A percentile compares a stretch with the other conserved stretches of the same genome.
These are phyloP conservation scores for Pluvialis apricaria DNA, from an alignment of 2,113 vertebrate species.

Conservation along the genomic window DNA sequence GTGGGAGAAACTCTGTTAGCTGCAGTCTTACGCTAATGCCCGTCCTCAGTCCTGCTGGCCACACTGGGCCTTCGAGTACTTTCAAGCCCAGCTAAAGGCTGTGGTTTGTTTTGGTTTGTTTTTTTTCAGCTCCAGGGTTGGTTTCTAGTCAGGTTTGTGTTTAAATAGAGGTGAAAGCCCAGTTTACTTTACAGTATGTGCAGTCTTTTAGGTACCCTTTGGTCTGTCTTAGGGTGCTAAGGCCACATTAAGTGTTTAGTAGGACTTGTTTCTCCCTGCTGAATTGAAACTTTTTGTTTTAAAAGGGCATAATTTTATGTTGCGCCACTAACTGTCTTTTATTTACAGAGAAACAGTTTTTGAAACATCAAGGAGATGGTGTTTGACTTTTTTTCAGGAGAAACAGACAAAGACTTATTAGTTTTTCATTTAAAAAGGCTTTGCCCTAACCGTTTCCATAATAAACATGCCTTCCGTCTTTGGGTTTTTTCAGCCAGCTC, in stretches of 20 bases:
- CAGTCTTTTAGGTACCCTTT: neutral
- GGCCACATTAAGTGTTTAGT: neutral
- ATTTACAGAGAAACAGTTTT: neutral
- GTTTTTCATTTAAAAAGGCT: neutral
- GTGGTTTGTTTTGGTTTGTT: neutral
- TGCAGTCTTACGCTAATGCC: neutral
- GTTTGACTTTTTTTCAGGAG: neutral
- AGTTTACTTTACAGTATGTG: neutral
- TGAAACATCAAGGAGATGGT: neutral
- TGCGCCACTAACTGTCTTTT: neutral
- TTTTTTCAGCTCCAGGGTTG: neutral
- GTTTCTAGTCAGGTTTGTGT: neutral
- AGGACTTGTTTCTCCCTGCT: neutral
- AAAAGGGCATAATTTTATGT: neutral
- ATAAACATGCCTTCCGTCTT: neutral
- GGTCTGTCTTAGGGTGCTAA: neutral
- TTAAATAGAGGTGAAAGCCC: neutral
- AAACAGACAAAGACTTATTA: neutral
- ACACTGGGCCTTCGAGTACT: rapidly evolving
- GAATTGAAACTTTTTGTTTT: neutral
- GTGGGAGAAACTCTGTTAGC: neutral
- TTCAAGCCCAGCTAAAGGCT: neutral
- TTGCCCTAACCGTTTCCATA: neutral
- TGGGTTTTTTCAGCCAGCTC: neutral
- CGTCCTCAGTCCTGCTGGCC: neutral